These are phyloP conservation scores for Drosophila quadrilineata DNA, from an alignment of 1,140 invertebrate genomes.

Conservation along the genomic window DNA sequence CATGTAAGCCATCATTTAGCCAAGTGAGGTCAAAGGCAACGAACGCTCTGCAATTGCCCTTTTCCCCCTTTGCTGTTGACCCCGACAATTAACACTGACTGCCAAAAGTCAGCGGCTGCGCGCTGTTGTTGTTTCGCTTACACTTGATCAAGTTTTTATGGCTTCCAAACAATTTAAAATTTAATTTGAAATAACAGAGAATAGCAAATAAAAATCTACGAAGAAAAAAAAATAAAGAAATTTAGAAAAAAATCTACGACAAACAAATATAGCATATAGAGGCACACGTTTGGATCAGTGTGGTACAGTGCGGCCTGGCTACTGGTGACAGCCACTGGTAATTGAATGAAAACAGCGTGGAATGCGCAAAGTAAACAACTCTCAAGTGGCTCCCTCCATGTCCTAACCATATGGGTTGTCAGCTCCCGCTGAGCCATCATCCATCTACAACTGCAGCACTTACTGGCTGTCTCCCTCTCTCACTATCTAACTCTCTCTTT, in stretches of 20 bases:
- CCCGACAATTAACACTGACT: slow-evolving; percentile 71
- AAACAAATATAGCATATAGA: too few species aligned
- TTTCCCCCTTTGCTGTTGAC: slow-evolving; percentile 26
- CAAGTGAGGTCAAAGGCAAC: slow-evolving; percentile 40
- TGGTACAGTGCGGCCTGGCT: slow-evolving; percentile 27
- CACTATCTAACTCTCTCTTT: not conserved
- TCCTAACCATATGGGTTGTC: slow-evolving; percentile 12
- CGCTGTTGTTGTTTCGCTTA: slow-evolving; percentile 36
- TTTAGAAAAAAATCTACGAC: too few species aligned
- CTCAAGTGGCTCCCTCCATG: slow-evolving; percentile 13
- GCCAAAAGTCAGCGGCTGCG: slow-evolving; percentile 56
- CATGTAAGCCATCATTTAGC: slow-evolving; percentile 33
- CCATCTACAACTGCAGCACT: too few species aligned
- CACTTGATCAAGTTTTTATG: slow-evolving; percentile 80
- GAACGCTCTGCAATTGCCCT: slow-evolving; percentile 26
- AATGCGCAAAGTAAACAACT: slow-evolving; percentile 54
- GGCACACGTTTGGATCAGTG: too few species aligned
- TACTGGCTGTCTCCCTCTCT: not conserved
- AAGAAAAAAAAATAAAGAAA: too few species aligned
- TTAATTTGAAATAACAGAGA: slow-evolving; percentile 53
- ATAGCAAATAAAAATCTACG: slow-evolving; percentile 38
- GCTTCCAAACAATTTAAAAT: slow-evolving; percentile 77
- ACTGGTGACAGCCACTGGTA: slow-evolving; percentile 54
- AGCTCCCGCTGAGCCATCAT: not conserved
- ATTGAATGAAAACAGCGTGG: slow-evolving; percentile 71